These are phyloP conservation scores for Spisula solida DNA, from an alignment of 2,888 invertebrate genomes.

Conservation along the genomic window DNA sequence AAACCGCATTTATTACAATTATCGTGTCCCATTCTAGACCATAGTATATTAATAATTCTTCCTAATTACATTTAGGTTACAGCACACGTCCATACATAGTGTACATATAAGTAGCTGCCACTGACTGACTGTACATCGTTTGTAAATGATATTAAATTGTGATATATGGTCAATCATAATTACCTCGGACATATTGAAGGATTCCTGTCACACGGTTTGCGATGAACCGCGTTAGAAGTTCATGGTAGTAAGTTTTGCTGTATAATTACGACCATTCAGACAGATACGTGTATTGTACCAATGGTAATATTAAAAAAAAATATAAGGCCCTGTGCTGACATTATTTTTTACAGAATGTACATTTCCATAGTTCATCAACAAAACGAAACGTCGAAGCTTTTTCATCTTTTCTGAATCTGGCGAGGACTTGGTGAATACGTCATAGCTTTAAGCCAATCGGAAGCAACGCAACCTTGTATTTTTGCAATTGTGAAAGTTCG, in stretches of 20 bases:
- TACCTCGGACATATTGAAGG: not conserved
- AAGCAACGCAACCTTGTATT: too few species aligned
- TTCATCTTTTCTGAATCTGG: too few species aligned
- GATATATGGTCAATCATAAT: not conserved
- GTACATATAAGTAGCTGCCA: not conserved
- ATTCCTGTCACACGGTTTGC: not conserved
- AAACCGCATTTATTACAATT: not conserved
- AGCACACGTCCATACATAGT: not conserved
- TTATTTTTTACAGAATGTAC: not conserved
- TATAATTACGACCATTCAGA: not conserved
- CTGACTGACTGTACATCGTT: not conserved
- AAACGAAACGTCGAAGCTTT: too few species aligned
- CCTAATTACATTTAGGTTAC: not conserved
- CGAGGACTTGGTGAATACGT: too few species aligned
- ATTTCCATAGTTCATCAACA: not conserved
- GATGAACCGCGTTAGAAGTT: not conserved
- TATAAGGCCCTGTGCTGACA: slow-evolving; percentile 3
- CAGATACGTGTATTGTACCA: not conserved
- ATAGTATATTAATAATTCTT: not conserved
- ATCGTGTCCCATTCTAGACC: not conserved
- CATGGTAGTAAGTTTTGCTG: not conserved
- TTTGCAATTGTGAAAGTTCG: too few species aligned
- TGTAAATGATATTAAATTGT: not conserved
- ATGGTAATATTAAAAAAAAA: not conserved
- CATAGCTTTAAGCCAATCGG: too few species aligned